Evolutionary conservation across 2,888 invertebrate genomes (phyloP).

Genomic region (Ornithoptera alexandrae): DNA sequence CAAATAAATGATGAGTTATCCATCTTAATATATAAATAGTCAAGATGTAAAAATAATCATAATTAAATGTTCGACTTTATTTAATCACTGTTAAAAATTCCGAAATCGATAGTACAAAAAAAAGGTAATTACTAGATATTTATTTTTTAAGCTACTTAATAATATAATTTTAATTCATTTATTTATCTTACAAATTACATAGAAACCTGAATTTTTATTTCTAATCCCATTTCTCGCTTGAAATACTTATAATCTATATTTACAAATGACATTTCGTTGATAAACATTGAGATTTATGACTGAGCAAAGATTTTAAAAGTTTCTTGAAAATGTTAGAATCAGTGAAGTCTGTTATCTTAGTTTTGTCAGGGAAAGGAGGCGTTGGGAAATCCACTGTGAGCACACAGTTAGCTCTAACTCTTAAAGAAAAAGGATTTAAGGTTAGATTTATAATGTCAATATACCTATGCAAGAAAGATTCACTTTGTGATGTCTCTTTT

Average conservation of each 20-base stretch:
- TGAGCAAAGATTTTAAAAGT: neutral
- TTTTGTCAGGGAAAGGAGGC: constrained; percentile 99
- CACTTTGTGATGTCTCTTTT: too few relatives aligned
- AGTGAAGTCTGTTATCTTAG: constrained; percentile 91
- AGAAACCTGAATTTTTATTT: too few relatives aligned
- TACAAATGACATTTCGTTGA: neutral
- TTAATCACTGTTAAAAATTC: too few relatives aligned
- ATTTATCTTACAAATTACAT: too few relatives aligned
- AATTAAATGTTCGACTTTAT: too few relatives aligned
- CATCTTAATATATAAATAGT: neutral
- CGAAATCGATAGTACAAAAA: too few relatives aligned
- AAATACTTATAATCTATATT: neutral
- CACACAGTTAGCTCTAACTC: constrained; percentile 92
- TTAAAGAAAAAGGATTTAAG: constrained; percentile 89
- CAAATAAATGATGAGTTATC: neutral
- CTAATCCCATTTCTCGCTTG: neutral
- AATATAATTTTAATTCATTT: too few relatives aligned
- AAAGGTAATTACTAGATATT: too few relatives aligned
- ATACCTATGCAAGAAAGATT: too few relatives aligned
- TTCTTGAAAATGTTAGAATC: constrained; percentile 82
- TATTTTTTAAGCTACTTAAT: too few relatives aligned
- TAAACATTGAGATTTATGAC: neutral
- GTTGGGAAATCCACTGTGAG: constrained; percentile 99
- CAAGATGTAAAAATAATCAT: neutral
- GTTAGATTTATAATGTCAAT: constrained; percentile 63